phyloP scores from a whole-genome alignment of 1,140 invertebrate species.

The Hyles euphorbiae region DNA sequence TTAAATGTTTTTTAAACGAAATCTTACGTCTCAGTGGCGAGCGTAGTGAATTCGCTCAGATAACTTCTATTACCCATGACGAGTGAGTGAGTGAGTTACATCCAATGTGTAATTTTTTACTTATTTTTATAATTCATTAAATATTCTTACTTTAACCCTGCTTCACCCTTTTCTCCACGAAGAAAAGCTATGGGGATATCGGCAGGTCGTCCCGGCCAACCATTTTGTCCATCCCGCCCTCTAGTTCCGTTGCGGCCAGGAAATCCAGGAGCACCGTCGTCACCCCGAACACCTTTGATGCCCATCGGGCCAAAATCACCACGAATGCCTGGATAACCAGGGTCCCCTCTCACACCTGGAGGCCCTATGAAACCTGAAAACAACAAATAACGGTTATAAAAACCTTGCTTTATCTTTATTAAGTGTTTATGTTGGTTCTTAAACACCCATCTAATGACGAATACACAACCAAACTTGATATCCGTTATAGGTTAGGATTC shows the following conservation, averaged over 20 bases:
- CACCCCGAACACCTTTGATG: slow-evolving; percentile 80
- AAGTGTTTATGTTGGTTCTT: no score
- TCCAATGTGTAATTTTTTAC: no score
- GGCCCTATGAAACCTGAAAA: slow-evolving; percentile 74
- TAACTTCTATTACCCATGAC: no score
- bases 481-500: no score
- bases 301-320: slow-evolving; percentile 74
- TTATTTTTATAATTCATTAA: no score
- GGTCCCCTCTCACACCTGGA: slow-evolving; percentile 80
- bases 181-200: slow-evolving; percentile 37
- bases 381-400: slow-evolving; percentile 12
- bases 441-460: no score
- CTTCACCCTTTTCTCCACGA: slow-evolving; percentile 47
- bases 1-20: no score
- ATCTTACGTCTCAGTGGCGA: no score
- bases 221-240: slow-evolving; percentile 77
- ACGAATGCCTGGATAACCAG: slow-evolving; percentile 76
- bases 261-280: slow-evolving; percentile 77
- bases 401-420: no score
- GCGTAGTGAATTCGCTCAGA: no score
- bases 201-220: slow-evolving; percentile 55
- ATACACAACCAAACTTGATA: no score
- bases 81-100: no score
- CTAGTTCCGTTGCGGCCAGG: slow-evolving; percentile 72
- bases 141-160: slow-evolving; percentile 44